Evolutionary conservation across 1,140 invertebrate genomes (phyloP).

Genomic region (Steinernema khuongi): DNA sequence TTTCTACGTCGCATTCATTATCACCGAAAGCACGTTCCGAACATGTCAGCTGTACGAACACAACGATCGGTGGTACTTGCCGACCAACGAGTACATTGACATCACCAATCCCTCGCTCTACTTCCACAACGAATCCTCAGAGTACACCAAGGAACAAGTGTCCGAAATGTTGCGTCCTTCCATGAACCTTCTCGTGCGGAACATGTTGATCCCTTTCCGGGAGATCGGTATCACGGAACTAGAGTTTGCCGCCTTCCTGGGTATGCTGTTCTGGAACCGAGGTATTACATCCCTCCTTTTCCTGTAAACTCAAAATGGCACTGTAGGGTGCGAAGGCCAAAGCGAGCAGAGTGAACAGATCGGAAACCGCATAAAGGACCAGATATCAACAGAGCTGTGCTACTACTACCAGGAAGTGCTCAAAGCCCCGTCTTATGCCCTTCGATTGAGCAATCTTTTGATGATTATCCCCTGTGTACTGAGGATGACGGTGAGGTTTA

Average conservation of each 20-base stretch:
- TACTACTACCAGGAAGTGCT: neutral
- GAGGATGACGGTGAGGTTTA: neutral
- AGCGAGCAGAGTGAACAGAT: neutral
- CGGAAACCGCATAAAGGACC: neutral
- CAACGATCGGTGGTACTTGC: neutral
- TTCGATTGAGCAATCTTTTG: neutral
- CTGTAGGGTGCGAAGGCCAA: neutral
- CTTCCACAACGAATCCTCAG: neutral
- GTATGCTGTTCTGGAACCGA: neutral
- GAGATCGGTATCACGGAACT: neutral
- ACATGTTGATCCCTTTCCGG: neutral
- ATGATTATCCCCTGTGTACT: neutral
- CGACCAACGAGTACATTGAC: conserved; percentile 5
- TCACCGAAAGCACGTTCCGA: neutral
- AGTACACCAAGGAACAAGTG: neutral
- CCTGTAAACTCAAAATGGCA: neutral
- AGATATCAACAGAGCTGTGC: neutral
- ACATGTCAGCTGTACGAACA: neutral
- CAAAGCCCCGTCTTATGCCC: neutral
- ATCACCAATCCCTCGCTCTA: neutral
- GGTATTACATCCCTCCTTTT: neutral
- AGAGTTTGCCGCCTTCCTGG: neutral
- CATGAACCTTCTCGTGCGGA: neutral
- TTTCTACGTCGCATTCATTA: neutral
- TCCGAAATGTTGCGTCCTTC: neutral